These are phyloP conservation scores for Limnephilus rhombicus DNA, from an alignment of 2,888 invertebrate genomes.

Conservation along the genomic window DNA sequence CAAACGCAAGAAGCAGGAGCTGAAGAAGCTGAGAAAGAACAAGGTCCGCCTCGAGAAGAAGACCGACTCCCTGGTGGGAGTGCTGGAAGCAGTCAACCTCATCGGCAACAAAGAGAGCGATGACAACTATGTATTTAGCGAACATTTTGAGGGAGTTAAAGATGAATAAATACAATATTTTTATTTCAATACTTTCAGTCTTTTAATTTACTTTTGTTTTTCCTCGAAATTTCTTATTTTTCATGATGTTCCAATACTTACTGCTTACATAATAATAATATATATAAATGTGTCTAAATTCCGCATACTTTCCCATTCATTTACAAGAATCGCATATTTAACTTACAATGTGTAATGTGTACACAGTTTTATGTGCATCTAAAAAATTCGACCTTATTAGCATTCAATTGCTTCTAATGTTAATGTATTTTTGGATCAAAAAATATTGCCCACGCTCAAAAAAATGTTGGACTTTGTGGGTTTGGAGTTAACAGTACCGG, in stretches of 20 bases:
- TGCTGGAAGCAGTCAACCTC: conserved; percentile 80
- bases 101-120: conserved; percentile 70
- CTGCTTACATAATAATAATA: too few relatives aligned
- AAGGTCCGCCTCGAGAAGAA: conserved; percentile 79
- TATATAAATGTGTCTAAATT: not conserved
- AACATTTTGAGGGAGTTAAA: conserved; percentile 74
- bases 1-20: conserved; percentile 79
- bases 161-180: conserved; percentile 60
- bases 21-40: conserved; percentile 76
- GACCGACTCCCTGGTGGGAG: conserved; percentile 80
- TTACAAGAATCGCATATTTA: not conserved
- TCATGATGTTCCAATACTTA: too few relatives aligned
- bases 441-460: not conserved
- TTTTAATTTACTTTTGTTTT: not conserved
- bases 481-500: not conserved
- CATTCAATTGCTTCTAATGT: not conserved
- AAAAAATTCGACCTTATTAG: not conserved
- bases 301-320: not conserved
- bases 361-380: not conserved
- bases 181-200: conserved; percentile 17
- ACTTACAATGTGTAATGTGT: not conserved
- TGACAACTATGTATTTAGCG: conserved; percentile 81
- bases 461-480: not conserved
- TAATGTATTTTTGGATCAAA: not conserved
- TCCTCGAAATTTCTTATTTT: not conserved